Base-by-base conservation (phyloP, 2,113 vertebrate species). In the Sylvia atricapilla region DNA sequence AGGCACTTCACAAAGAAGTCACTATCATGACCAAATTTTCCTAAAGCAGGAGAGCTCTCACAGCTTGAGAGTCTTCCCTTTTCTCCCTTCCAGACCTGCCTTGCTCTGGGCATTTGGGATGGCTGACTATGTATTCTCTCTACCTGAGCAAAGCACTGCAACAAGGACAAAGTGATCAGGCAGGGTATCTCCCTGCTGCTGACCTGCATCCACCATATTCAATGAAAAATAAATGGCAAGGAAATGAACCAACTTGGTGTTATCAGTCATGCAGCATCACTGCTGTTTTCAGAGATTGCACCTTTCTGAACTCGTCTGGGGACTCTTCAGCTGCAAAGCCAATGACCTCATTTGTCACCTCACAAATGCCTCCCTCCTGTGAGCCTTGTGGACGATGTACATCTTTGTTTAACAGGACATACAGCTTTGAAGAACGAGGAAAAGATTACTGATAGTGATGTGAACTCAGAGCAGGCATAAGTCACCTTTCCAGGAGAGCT, bases 391-490 rank as follows among this genome's bases (percentile, higher is more conserved):
- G 60, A 70, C 27, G 16, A 84, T 72, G 85, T 66, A 83, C 64
- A 70, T 92, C 88, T 95, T 90, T 86, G 88, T 88, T 93, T 81
- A 86, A 93, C 72, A 68, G 78, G 93, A 87, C 64, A 92, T 33
- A 19, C 68, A n/a, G 72, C 85, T 92, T 75, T 93, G 83, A 95
- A 88, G 84, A 79, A 86, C 3, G 20, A 84, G 72, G 56, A 78
- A 33, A 92, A 78, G 52, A 84, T 92, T 81, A 80, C 72, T 53
- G 85, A 78, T 89, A 37, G 72, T 59, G 64, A 78, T 93, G 56
- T 83, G 67, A 94, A 94, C 94, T 92, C 69, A 53, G 83, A 84
- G 33, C n/a, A 84, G 69, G 30, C 83, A 78, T 88, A 94, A 87
- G 82, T 94, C 93, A 93, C 79, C 73, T 92, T 84, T 93, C 66